phyloP scores from a whole-genome alignment of 2,797 vertebrate genomes.

The Heteromormyrus szaboi region DNA sequence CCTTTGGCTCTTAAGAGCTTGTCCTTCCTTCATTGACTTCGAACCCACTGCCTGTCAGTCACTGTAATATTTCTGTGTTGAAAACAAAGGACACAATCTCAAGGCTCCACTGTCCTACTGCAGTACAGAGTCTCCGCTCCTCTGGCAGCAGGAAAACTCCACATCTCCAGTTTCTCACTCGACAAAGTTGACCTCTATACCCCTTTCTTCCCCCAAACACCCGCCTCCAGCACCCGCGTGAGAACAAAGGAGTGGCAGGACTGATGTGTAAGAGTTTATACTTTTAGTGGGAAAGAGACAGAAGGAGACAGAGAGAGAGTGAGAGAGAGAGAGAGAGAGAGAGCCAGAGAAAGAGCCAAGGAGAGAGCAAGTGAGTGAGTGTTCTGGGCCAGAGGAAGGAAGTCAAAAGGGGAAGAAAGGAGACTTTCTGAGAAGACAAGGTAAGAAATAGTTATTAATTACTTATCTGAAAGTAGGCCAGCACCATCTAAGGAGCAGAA shows the following conservation, averaged over 20 bases:
- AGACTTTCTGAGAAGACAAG: slow-evolving; percentile 13
- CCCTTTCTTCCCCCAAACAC: background rate
- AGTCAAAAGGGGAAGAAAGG: background rate
- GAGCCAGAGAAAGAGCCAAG: background rate
- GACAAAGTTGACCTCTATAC: background rate
- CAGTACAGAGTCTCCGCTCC: background rate
- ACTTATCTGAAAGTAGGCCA: background rate
- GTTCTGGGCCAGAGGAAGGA: background rate
- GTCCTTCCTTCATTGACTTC: background rate
- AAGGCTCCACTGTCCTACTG: background rate
- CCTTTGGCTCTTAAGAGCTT: background rate
- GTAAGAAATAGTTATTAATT: slow-evolving; percentile 2
- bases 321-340: background rate
- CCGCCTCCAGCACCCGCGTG: background rate
- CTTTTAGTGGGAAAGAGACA: background rate
- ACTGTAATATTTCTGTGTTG: background rate
- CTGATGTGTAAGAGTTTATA: background rate
- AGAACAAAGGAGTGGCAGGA: slow-evolving; percentile 2
- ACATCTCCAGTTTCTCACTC: slow-evolving; percentile 3
- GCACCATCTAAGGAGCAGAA: background rate
- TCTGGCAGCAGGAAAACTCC: background rate
- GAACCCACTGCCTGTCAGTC: background rate
- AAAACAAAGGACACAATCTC: background rate
- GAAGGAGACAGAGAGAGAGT: background rate
- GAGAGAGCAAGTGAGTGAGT: background rate